phyloP scores from a whole-genome alignment of 2,888 invertebrate species.

The Hypena proboscidalis region DNA sequence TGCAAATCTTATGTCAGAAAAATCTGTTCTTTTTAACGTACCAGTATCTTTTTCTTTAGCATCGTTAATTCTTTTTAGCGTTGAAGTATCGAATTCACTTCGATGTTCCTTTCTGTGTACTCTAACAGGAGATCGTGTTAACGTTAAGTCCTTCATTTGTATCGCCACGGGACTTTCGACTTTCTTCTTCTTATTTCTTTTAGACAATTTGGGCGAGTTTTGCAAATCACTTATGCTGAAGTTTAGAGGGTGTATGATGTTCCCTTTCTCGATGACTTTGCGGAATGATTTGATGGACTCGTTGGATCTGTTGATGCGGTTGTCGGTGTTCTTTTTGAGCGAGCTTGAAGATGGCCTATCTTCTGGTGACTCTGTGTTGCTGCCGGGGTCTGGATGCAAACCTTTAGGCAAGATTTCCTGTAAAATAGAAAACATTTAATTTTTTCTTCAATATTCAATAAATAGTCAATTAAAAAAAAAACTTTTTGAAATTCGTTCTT shows the following conservation, averaged over 20 bases:
- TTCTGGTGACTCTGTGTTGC: constrained; percentile 88
- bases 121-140: constrained; percentile 70
- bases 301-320: constrained; percentile 63
- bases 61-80: constrained; percentile 87
- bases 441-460: too few species aligned
- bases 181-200: constrained; percentile 67
- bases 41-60: constrained; percentile 86
- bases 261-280: constrained; percentile 69
- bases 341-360: constrained; percentile 80
- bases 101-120: constrained; percentile 65
- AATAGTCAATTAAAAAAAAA: too few species aligned
- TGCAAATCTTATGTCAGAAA: constrained; percentile 89
- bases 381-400: constrained; percentile 84
- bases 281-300: constrained; percentile 70
- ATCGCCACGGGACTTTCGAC: constrained; percentile 63
- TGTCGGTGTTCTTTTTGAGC: constrained; percentile 61
- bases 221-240: constrained; percentile 80
- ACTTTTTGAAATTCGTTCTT: too few species aligned
- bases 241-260: constrained; percentile 79
- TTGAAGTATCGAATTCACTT: constrained; percentile 65
- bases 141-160: constrained; percentile 74
- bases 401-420: constrained; percentile 83
- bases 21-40: constrained; percentile 83
- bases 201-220: constrained; percentile 68
- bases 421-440: too few species aligned